Base-by-base conservation (phyloP, 1,140 invertebrate species). In the Ooceraea biroi region DNA sequence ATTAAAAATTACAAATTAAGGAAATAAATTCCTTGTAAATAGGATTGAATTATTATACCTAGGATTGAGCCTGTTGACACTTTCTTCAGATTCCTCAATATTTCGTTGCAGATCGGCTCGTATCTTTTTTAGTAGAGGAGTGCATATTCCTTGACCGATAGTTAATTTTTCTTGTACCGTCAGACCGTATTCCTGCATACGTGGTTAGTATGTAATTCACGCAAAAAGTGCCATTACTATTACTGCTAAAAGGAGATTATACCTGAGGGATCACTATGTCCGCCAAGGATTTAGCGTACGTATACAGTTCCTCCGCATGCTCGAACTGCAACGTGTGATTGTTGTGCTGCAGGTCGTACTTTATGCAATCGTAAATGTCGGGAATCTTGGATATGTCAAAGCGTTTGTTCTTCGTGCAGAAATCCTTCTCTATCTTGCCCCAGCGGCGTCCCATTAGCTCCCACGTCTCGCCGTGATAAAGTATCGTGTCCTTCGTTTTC, bases 371-470 rank as follows among this genome's bases (percentile, higher is more conserved):
- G 92, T 99, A 99, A 86, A 99, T 99, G 93, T 99, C 99, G 0
- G 99, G 99, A 84, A 99, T 99, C 95, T 99, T 99, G 0, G 98
- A 99, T 87, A 99, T 99, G 92, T 99, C 99, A 95, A 98, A 99
- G 19, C 96, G 96, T 83, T 97, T 98, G 88, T 97, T 96, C 94
- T 99, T 99, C 0, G 97, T 97, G 89, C 97, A 98, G 92, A 99
- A 99, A 93, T 99, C 99, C 93, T 99, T 99, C 91, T 99, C 98
- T 65, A 99, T 97, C 94, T 99, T 99, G 8, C 98, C 97, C 99
- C 99, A 99, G 52, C 99, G 96, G 41, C 99, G 95, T 17, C 98
- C 98, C 97, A 99, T 99, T 50, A 99, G 94, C 91, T 99, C 99
- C 99, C 99, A 99, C 0, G 98, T 99, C 95, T 99, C 99, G 4